A percentile compares a stretch with the other conserved stretches of the same genome.
Evolutionary conservation across 2,797 vertebrate species (phyloP).

Genomic region (Falco naumanni): DNA sequence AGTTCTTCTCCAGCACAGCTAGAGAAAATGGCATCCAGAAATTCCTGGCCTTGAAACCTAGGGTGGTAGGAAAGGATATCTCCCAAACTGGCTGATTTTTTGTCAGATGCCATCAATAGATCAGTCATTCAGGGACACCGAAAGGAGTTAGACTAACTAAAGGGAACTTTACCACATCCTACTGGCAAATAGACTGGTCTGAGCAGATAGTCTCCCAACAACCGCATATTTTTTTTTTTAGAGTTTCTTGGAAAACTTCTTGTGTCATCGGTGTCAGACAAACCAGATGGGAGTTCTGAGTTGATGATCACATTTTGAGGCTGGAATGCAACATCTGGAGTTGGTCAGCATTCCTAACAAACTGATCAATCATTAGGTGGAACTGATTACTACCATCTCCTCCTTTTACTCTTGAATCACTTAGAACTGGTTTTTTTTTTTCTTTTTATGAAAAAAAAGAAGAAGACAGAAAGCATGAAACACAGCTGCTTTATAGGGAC

Average conservation of each 20-base stretch:
- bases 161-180: conserved; percentile 16
- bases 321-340: conserved; percentile 55
- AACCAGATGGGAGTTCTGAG: conserved; percentile 58
- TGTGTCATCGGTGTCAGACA: conserved; percentile 3
- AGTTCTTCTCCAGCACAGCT: not conserved
- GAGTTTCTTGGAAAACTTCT: conserved; percentile 19
- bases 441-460: not conserved
- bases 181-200: not conserved
- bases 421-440: conserved; percentile 22
- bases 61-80: not conserved
- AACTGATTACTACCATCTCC: conserved; percentile 70
- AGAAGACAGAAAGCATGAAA: conserved; percentile 49
- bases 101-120: not conserved
- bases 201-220: not conserved
- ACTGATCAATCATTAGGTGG: conserved; percentile 72
- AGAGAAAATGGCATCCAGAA: not conserved
- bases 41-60: not conserved
- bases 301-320: conserved; percentile 53
- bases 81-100: not conserved
- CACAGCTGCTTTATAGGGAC: conserved; percentile 64
- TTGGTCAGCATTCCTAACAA: conserved; percentile 69
- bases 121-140: not conserved
- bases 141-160: not conserved
- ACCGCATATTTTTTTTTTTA: not conserved
- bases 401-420: conserved; percentile 68